phyloP scores from a whole-genome alignment of 2,888 invertebrate species.

The Girardia tigrina region DNA sequence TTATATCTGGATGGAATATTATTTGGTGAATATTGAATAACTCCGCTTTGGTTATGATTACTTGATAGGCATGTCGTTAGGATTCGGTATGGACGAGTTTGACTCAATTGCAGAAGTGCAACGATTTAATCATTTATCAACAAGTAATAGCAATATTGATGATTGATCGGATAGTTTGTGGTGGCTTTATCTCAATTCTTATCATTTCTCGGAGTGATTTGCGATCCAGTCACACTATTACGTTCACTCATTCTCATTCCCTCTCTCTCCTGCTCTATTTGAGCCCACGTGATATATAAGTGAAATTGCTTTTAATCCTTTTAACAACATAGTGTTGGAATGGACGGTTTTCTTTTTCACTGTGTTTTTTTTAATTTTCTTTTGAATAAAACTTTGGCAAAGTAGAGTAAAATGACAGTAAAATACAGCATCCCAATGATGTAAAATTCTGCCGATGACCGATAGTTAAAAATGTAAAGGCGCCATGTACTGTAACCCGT shows the following conservation, averaged over 20 bases:
- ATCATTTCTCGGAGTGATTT: too few species aligned
- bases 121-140: slow-evolving; percentile 66
- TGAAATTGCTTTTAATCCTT: slow-evolving; percentile 15
- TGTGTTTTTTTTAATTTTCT: not conserved
- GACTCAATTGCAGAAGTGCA: slow-evolving; percentile 70
- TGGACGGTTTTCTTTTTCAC: not conserved
- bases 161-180: too few species aligned
- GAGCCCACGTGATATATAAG: not conserved
- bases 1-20: not conserved
- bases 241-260: too few species aligned
- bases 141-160: slow-evolving; percentile 35
- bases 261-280: not conserved
- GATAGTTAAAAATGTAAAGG: too few species aligned
- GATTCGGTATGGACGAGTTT: slow-evolving; percentile 86
- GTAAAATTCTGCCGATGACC: too few species aligned
- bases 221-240: too few species aligned
- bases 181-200: too few species aligned
- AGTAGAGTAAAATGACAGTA: too few species aligned
- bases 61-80: slow-evolving; percentile 64
- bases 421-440: too few species aligned
- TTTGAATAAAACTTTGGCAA: too few species aligned
- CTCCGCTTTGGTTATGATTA: slow-evolving; percentile 19
- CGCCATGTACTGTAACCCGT: too few species aligned
- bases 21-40: not conserved
- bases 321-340: not conserved